Percentiles rank a stretch among this genome's conserved stretches.
These are phyloP conservation scores for Rhynchophorus ferrugineus DNA, from an alignment of 1,140 invertebrate genomes.

Conservation along the genomic window DNA sequence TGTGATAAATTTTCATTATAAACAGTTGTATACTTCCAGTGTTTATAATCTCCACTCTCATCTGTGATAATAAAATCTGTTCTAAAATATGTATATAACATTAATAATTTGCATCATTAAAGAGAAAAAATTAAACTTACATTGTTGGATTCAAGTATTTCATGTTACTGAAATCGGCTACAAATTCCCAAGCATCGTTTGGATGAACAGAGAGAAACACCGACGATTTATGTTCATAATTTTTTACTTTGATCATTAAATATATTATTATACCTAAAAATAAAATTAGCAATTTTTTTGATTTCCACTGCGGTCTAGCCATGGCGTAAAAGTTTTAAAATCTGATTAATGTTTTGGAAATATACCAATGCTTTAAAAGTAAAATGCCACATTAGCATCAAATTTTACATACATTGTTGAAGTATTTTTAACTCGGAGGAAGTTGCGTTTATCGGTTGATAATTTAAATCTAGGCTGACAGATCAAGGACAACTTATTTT, in stretches of 20 bases:
- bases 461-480: background rate
- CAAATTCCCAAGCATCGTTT: conserved; percentile 60
- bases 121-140: conserved; percentile 44
- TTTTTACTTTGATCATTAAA: conserved; percentile 25
- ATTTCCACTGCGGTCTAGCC: conserved; percentile 28
- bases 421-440: background rate
- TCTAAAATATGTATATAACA: conserved; percentile 43
- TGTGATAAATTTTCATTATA: conserved; percentile 59
- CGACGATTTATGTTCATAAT: conserved; percentile 27
- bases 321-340: conserved; percentile 23
- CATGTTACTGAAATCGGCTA: conserved; percentile 67
- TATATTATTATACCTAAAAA: conserved; percentile 24
- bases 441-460: background rate
- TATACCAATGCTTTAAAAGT: too few relatives aligned
- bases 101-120: too few relatives aligned
- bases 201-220: conserved; percentile 42
- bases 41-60: conserved; percentile 57
- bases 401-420: too few relatives aligned
- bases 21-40: conserved; percentile 61
- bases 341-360: too few relatives aligned
- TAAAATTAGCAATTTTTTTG: conserved; percentile 13
- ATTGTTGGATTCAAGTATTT: conserved; percentile 63
- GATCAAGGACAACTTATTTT: background rate
- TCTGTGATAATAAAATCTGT: conserved; percentile 52
- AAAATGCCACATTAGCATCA: too few relatives aligned